Conservation (phyloP, 1,140 invertebrate genomes). For the Microplitis demolitor region DNA sequence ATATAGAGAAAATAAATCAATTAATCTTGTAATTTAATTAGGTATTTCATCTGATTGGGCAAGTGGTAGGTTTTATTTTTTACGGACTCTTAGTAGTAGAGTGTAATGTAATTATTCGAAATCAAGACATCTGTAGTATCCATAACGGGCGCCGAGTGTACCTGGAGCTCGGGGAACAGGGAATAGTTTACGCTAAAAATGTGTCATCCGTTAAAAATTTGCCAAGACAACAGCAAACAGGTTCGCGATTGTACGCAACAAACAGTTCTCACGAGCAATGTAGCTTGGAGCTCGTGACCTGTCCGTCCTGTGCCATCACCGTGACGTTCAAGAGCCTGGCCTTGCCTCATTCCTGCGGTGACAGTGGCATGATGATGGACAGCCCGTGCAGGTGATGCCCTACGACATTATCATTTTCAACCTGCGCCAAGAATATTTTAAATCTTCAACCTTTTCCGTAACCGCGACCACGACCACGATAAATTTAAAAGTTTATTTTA, state of each 20-base stretch:
- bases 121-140: conserved; percentile 67
- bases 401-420: conserved; percentile 12
- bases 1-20: background rate
- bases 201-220: conserved; percentile 54
- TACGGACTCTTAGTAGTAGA: conserved; percentile 17
- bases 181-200: conserved; percentile 65
- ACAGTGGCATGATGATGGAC: conserved; percentile 50
- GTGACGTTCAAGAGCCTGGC: conserved; percentile 65
- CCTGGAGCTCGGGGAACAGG: conserved; percentile 67
- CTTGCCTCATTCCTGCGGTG: conserved; percentile 55
- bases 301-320: conserved; percentile 72
- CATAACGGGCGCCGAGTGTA: conserved; percentile 67
- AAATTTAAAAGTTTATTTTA: conserved; percentile 2
- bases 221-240: conserved; percentile 31
- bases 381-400: conserved; percentile 52
- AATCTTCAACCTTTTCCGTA: background rate
- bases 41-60: background rate
- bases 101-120: conserved; percentile 44
- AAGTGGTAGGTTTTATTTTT: background rate
- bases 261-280: conserved; percentile 65
- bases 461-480: too few species aligned
- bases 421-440: background rate
- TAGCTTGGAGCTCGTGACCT: conserved; percentile 72
- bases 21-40: background rate
- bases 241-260: conserved; percentile 36